Conservation (phyloP, 2,888 invertebrate genomes). For the Dicyrtoma fusca region DNA sequence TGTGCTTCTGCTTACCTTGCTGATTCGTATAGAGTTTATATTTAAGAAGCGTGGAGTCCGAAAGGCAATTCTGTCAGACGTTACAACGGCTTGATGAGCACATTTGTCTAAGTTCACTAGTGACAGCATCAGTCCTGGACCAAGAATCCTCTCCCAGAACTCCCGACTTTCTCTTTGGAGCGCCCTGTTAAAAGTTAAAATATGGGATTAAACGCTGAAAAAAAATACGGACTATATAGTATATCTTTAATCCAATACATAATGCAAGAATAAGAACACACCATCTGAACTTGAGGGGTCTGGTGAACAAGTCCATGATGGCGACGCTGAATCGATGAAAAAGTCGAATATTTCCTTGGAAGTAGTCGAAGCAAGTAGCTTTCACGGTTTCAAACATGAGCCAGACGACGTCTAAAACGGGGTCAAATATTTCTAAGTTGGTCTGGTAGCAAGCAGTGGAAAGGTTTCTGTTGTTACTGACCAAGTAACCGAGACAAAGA, state of each 20-base stretch:
- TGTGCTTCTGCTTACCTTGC: slow-evolving; percentile 34
- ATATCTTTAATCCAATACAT: background rate
- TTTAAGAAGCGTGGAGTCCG: slow-evolving; percentile 28
- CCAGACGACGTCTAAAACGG: slow-evolving; percentile 29
- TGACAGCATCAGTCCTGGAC: background rate
- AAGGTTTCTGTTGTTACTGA: background rate
- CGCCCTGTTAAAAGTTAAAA: slow-evolving; percentile 1
- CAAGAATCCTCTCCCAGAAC: slow-evolving; percentile 26
- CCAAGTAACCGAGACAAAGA: slow-evolving; percentile 22
- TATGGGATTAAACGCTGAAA: background rate
- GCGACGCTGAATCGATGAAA: slow-evolving; percentile 24
- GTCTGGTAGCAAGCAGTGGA: slow-evolving; percentile 32
- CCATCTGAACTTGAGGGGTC: slow-evolving; percentile 30
- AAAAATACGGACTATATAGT: background rate
- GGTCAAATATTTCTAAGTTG: slow-evolving; percentile 18
- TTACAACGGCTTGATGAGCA: slow-evolving; percentile 18
- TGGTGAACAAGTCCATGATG: slow-evolving; percentile 23
- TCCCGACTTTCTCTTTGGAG: slow-evolving; percentile 19
- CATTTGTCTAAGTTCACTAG: slow-evolving; percentile 33
- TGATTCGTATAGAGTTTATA: slow-evolving; percentile 19
- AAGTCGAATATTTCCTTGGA: slow-evolving; percentile 25
- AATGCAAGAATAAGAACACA: background rate
- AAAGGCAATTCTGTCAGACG: slow-evolving; percentile 6
- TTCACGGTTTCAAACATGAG: slow-evolving; percentile 29
- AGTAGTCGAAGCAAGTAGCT: slow-evolving; percentile 23